phyloP scores from a whole-genome alignment of 1,140 invertebrate species.

The Drosophila repletoides region DNA sequence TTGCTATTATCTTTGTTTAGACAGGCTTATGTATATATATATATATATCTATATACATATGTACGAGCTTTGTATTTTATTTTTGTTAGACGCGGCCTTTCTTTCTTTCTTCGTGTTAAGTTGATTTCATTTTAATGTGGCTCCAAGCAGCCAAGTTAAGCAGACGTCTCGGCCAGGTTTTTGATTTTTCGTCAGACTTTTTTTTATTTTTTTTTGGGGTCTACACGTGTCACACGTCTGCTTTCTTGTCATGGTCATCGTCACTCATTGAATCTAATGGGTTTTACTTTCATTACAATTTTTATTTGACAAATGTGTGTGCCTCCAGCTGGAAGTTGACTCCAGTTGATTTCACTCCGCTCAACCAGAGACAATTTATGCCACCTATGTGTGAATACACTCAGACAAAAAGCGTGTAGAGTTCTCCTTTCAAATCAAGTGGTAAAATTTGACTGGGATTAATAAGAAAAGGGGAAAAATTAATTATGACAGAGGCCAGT shows the following conservation, averaged over 20 bases:
- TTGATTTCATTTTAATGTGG: conserved; percentile 75
- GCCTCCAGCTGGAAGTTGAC: background rate
- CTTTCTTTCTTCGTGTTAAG: conserved; percentile 47
- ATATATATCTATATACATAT: no score
- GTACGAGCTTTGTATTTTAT: background rate
- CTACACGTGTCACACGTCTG: conserved; percentile 46
- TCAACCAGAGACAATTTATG: conserved; percentile 1
- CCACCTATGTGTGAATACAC: no score
- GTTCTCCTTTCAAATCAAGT: no score
- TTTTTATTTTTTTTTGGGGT: background rate
- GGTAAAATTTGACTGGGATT: background rate
- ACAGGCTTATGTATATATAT: conserved; percentile 23
- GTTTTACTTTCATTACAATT: conserved; percentile 75
- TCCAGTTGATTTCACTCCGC: conserved; percentile 54
- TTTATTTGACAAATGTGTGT: conserved; percentile 36
- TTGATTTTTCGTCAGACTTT: background rate
- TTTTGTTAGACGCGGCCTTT: conserved; percentile 25
- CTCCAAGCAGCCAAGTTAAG: conserved; percentile 13
- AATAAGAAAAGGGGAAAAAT: no score
- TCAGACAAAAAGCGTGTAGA: no score
- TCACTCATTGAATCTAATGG: conserved; percentile 65
- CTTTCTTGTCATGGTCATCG: conserved; percentile 69
- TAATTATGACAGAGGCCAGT: no score
- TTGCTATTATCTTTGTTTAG: conserved; percentile 13
- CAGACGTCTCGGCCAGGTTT: conserved; percentile 5